Evolutionary conservation across 2,113 vertebrate species (phyloP), one percentile per base, ranked within the genome.

Genomic region (Ameiurus melas): DNA sequence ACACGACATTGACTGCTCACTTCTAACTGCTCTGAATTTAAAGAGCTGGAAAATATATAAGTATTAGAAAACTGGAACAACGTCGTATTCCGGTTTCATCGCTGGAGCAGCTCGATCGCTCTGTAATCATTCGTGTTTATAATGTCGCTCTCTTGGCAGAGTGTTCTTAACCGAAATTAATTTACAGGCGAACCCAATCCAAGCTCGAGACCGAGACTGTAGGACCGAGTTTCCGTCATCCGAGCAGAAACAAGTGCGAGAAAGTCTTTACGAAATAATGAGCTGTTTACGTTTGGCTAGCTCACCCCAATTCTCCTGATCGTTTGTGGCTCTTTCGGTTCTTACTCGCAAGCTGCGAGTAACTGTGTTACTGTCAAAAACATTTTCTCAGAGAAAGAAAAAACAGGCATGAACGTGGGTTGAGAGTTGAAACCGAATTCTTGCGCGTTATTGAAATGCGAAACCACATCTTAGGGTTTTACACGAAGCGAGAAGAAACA

Each of bases 361-460:
- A 25, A 78, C 85, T 60, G 43, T n/a, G 68, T 22, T 60, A 43
- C 55, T 78, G 64, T 85, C 83, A 68, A 17, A 68, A 51, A n/a
- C 43, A 30, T n/a, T 84, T 83, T 51, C 39, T 47, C 39, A 53
- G 25, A 51, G 6, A 19, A 9, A 30, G 25, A 4, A 19, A 64
- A 30, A 53, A 62, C 39, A 27, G 36, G 22, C 33, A 19, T 47
- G 20, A 73, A 22, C 13, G 16, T 3, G 17, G 2, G 19, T 8
- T 9, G 33, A 73, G 19, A 43, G 36, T 3, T 12, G 71, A 75
- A 75, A 75, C 36, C 39, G 36, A 25, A 79, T 77, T 47, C 36
- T 77, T 25, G 73, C 3, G 51, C 27, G 12, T 27, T 27, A 16
- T 14, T 51, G 75, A 51, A 78, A 51, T 14, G 75, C 2, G 14